Base-by-base conservation (phyloP, 2,113 vertebrate species). In the Rostratula benghalensis region DNA sequence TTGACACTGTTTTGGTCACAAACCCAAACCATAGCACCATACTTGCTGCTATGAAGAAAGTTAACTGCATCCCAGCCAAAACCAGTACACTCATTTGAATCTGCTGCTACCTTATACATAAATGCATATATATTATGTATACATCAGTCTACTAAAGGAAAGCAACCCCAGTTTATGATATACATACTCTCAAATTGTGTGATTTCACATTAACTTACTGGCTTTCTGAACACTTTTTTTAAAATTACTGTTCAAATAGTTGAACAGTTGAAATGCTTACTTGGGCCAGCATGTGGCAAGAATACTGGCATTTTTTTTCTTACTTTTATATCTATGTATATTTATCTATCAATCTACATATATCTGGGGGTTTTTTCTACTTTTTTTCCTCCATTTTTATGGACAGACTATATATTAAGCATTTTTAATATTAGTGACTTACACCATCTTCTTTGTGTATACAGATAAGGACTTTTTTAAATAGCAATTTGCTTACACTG, bases 391-490 rank as follows among this genome's bases (percentile, higher is more conserved):
- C 7, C 2, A 35, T 87, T 97, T 83, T 92, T 94, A 79, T 31
- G 67, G 63, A 81, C 6, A 75, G 50, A 87, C 56, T 82, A 78
- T 11, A 61, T 43, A 80, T 51, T 43, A 31, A 75, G 48, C 70
- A 89, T 81, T 94, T 90, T 93, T 95, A 93, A 87, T 89, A 89
- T 85, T 92, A 87, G 81, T 93, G 91, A 95, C 85, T 97, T 94
- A 82, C 8, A 75, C 63, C 56, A 92, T 69, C 71, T 96, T 87
- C 85, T 96, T 97, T 97, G 90, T 92, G 94, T 96, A 91, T 91
- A 96, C 96, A 97, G 98, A 98, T 98, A 98, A 97, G 95, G 94
- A 97, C 89, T 71, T 96, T 97, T 97, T 97, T 90, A 96, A 96
- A 94, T 84, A 79, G 64, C 93, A 92, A 94, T 98, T 97, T 97